phyloP scores from a whole-genome alignment of 2,113 vertebrate genomes.

The Hemichromis elongatus region DNA sequence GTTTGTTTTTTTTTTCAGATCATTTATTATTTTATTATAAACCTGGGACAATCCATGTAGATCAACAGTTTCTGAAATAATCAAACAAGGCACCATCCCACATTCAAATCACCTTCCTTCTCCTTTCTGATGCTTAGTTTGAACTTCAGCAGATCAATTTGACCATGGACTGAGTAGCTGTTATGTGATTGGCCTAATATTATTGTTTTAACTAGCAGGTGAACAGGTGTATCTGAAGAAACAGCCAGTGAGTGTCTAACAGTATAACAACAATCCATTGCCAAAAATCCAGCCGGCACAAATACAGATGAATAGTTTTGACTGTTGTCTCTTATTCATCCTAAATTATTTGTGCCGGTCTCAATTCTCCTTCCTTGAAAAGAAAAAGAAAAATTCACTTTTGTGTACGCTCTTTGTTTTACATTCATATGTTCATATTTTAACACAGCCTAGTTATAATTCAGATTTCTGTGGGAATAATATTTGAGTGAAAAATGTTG shows the following conservation, averaged over 20 bases:
- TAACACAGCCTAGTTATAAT: not conserved
- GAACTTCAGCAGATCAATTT: not conserved
- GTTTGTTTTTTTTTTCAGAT: no score
- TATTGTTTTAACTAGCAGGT: not conserved
- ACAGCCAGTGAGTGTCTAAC: not conserved
- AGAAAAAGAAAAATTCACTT: not conserved
- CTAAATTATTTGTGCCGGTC: not conserved
- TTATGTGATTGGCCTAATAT: not conserved
- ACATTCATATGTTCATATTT: not conserved
- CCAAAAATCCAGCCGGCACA: not conserved
- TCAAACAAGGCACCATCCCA: not conserved
- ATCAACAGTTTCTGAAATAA: not conserved
- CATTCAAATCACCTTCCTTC: not conserved
- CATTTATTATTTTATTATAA: no score
- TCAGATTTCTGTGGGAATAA: not conserved
- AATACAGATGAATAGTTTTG: not conserved
- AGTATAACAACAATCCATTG: not conserved
- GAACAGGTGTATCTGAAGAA: not conserved
- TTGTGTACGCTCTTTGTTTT: not conserved
- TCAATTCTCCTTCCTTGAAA: not conserved
- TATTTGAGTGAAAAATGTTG: not conserved
- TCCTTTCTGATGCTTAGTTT: not conserved
- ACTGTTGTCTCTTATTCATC: not conserved
- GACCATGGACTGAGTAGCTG: not conserved
- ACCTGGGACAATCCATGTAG: not conserved